Base-by-base conservation (phyloP, 2,797 vertebrate genomes). In the Luscinia megarhynchos region DNA sequence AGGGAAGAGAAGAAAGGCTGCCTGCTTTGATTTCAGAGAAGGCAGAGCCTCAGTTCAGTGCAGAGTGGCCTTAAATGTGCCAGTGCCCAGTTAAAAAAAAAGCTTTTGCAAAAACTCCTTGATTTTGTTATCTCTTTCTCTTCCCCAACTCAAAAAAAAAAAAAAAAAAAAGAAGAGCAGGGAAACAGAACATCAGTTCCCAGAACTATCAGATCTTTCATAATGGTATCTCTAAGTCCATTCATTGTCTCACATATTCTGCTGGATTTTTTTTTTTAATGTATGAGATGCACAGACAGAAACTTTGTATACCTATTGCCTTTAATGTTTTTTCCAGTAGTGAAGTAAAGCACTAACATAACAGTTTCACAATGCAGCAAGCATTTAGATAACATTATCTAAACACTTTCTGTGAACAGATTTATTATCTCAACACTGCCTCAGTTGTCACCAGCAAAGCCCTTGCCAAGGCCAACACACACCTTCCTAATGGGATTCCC, bases 311-410 rank as follows among this genome's bases (percentile, higher is more conserved):
- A 84, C 36, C 62, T 85, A 81, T 81, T 76, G 80, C 77, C 92
- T 92, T 48, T 12, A 91, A 58, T 84, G 93, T 86, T 96, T 94
- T 93, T 93, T 93, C 89, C 84, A 85, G 90, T 16, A 61, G 77
- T 73, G 34, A 51, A 94, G 48, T 77, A 93, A 85, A 95, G 85
- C 76, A 66, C 90, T 68, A 55, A 90, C 93, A 77, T 95, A 97
- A 95, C 77, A 95, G 83, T 84, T 92, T 94, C 94, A 95, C 85
- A 96, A 94, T 57, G 78, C 84, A 97, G 87, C 59, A 68, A n/a
- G 70, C 89, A 70, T 84, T 96, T 62, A 92, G 94, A 91, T 95
- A 95, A 96, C 91, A 67, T 92, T 90, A 97, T 95, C 96, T 94
- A 79, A 95, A 96, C 88, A 67, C 87, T 86, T 92, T 80, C 85